These are phyloP conservation scores for Odontothrips loti DNA, from an alignment of 2,888 invertebrate species.

Conservation along the genomic window DNA sequence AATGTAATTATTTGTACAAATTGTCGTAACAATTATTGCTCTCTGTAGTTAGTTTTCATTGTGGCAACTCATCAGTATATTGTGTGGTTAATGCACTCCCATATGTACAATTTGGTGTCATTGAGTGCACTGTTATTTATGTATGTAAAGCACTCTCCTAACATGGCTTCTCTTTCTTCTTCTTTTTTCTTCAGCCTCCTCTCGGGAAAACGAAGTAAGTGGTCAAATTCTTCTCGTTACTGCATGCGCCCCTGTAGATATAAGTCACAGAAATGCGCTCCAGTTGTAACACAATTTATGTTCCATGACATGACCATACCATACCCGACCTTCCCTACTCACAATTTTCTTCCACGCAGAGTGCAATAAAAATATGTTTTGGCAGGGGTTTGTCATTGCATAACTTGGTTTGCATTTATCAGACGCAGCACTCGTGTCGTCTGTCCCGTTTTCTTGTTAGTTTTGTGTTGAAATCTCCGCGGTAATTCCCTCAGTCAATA, in stretches of 20 bases:
- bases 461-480: too few species aligned
- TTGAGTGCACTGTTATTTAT: not conserved
- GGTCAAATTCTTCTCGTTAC: not conserved
- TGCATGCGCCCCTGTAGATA: not conserved
- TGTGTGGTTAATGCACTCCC: not conserved
- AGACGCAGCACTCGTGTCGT: too few species aligned
- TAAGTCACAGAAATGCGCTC: not conserved
- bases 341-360: too few species aligned
- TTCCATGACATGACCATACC: too few species aligned
- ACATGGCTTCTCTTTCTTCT: constrained; percentile 14
- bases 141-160: constrained; percentile 21
- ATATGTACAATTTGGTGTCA: not conserved
- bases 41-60: not conserved
- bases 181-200: constrained; percentile 10
- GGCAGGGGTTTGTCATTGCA: too few species aligned
- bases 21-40: not conserved
- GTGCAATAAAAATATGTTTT: too few species aligned
- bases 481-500: too few species aligned
- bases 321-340: too few species aligned
- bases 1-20: not conserved
- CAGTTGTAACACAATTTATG: not conserved
- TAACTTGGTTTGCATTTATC: too few species aligned
- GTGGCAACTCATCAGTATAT: not conserved
- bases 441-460: too few species aligned
- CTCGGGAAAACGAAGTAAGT: constrained; percentile 24